Evolutionary conservation across 92 coral and sea anemone genomes (phyloP).

Genomic region (Epizoanthus ramosus): DNA sequence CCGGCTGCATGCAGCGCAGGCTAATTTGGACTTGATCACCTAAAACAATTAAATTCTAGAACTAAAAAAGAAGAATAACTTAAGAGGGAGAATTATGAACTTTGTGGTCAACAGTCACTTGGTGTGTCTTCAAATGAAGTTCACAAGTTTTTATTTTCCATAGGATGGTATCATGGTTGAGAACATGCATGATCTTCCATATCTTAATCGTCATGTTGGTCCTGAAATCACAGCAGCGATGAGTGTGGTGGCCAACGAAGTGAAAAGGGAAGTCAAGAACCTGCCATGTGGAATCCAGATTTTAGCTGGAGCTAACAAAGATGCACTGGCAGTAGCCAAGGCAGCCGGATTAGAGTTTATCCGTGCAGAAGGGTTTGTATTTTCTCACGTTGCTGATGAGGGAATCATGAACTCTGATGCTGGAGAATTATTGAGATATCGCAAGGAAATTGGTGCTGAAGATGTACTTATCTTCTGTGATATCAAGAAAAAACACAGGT

Average conservation of each 20-base stretch:
- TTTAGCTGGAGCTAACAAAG: conserved; percentile 84
- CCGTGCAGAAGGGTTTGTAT: conserved; percentile 95
- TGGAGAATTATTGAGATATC: conserved; percentile 91
- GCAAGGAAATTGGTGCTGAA: conserved; percentile 88
- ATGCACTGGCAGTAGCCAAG: conserved; percentile 95
- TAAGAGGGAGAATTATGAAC: too few relatives aligned
- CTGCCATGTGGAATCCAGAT: conserved; percentile 90
- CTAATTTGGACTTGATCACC: too few relatives aligned
- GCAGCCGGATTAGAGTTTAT: conserved; percentile 88
- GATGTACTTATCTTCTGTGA: conserved; percentile 88
- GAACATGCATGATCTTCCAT: conserved; percentile 97
- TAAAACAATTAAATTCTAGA: too few relatives aligned
- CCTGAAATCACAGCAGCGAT: conserved; percentile 96
- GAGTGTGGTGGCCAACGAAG: conserved; percentile 89
- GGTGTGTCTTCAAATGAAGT: background rate
- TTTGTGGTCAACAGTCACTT: too few relatives aligned
- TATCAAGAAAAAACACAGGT: conserved; percentile 99
- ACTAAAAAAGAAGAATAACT: too few relatives aligned
- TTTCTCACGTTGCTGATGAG: conserved; percentile 97
- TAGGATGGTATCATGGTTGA: conserved; percentile 97
- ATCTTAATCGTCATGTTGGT: conserved; percentile 93
- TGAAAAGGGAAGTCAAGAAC: conserved; percentile 63
- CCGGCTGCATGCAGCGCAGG: too few relatives aligned
- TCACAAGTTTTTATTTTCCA: background rate
- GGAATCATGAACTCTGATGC: conserved; percentile 97